Base-by-base conservation (phyloP, 2,113 vertebrate species). In the Kryptolebias marmoratus region DNA sequence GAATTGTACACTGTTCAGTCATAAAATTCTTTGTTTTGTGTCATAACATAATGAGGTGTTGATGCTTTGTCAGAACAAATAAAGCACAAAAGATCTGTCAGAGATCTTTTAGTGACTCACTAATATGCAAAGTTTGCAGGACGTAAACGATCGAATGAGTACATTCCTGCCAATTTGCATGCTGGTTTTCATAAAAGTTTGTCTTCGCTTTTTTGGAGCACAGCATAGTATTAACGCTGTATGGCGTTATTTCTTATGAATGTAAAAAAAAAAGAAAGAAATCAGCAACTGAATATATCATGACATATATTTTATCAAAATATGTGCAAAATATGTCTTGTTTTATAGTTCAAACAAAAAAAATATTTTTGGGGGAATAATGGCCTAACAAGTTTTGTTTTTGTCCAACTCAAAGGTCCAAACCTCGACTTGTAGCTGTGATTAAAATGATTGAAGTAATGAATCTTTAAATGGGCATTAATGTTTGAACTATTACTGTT, bases 141-240 rank as follows among this genome's bases (percentile, higher is more conserved):
- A 71, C n/a, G 56, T 27, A 3, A n/a, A 44, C 22, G 62, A 72
- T 68, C 1, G 0, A 72, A 64, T 15, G 10, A 62, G 13, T 28
- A 45, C 15, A 31, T 9, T 45, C n/a, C 45, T 71, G 6, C 3
- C 61, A 12, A 74, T 85, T 79, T 77, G 72, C 63, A 68, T 63
- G 28, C 10, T 55, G 53, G 1, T 59, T 55, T 79, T 69, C 13
- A 59, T 9, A 48, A 32, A 71, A 62, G 54, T 44, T 18, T 56
- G 1, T 52, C n/a, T 16, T 52, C 22, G 30, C 4, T 67, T 11
- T 58, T 16, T 53, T 22, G 70, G 59, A 73, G 7, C 11, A 59
- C 27, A 13, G 58, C 8, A 14, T 22, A 18, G 12, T 27, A 12
- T 36, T 47, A 22, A 28, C 6, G 54, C 48, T 11, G 53, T 22